phyloP scores from a whole-genome alignment of 1,140 invertebrate species.

The Drosophila kurseongensis region DNA sequence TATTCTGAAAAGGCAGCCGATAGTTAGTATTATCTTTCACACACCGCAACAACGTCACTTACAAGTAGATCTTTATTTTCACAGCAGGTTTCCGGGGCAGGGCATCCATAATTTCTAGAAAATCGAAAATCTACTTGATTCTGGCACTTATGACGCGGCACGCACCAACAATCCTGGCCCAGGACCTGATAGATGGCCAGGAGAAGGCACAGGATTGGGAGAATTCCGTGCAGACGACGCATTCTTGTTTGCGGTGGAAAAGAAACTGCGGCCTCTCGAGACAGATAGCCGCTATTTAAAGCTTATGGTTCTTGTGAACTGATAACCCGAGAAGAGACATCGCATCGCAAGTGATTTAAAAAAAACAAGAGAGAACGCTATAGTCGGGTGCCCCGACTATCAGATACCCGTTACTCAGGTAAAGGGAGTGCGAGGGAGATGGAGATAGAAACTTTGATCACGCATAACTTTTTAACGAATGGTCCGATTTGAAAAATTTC shows the following conservation, averaged over 20 bases:
- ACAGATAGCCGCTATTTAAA: neutral
- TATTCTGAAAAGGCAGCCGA: neutral
- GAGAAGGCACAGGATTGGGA: neutral
- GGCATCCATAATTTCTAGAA: neutral
- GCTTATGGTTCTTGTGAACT: no score
- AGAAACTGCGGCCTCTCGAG: constrained; percentile 29
- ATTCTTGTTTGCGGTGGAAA: neutral
- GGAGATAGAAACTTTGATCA: no score
- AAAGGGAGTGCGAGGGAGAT: no score
- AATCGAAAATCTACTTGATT: neutral
- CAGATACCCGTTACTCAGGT: no score
- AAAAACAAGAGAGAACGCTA: no score
- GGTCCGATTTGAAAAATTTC: no score
- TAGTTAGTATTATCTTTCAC: no score
- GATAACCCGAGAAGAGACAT: no score
- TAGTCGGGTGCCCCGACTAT: no score
- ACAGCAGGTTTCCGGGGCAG: constrained; percentile 1
- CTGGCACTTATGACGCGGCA: neutral
- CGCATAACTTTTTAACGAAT: no score
- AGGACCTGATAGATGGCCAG: neutral
- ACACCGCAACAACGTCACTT: no score
- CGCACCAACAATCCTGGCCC: neutral
- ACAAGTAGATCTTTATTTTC: neutral
- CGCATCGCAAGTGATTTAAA: no score
- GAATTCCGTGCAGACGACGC: neutral